These are phyloP conservation scores for Hycleus phaleratus DNA, from an alignment of 1,140 invertebrate genomes.

Conservation along the genomic window DNA sequence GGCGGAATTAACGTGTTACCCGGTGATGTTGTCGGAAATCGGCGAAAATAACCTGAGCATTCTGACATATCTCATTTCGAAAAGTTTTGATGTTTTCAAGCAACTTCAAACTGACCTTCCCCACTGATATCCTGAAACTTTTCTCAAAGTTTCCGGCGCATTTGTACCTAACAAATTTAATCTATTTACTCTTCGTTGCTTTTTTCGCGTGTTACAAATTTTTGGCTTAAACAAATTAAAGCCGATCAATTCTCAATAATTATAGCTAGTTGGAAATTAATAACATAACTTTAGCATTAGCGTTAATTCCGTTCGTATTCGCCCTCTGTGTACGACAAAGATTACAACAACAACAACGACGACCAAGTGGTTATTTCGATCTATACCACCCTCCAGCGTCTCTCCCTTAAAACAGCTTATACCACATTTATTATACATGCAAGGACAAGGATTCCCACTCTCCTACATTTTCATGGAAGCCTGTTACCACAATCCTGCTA, in stretches of 20 bases:
- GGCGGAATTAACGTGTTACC: background rate
- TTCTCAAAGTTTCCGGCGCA: slow-evolving; percentile 19
- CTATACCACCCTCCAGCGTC: background rate
- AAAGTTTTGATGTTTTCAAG: slow-evolving; percentile 19
- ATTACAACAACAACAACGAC: background rate
- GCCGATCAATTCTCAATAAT: slow-evolving; percentile 21
- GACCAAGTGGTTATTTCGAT: background rate
- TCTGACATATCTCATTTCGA: slow-evolving; percentile 21
- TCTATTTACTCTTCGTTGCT: slow-evolving; percentile 6
- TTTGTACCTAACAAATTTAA: slow-evolving; percentile 17
- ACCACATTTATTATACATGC: slow-evolving; percentile 20
- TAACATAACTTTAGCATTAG: slow-evolving; percentile 31
- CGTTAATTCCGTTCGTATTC: slow-evolving; percentile 14
- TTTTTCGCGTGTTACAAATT: background rate
- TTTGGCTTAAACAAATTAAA: background rate
- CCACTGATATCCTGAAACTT: slow-evolving; percentile 21
- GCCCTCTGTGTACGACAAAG: background rate
- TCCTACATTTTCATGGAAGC: slow-evolving; percentile 10
- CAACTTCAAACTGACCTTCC: slow-evolving; percentile 18
- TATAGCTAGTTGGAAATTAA: slow-evolving; percentile 21
- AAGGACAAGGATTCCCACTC: slow-evolving; percentile 15
- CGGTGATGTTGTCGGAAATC: slow-evolving; percentile 8
- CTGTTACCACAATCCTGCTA: slow-evolving; percentile 17
- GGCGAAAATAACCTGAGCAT: slow-evolving; percentile 10
- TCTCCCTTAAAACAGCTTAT: background rate